These are phyloP conservation scores for Caenorhabditis macrosperma DNA, from an alignment of 2,888 invertebrate genomes.

Conservation along the genomic window DNA sequence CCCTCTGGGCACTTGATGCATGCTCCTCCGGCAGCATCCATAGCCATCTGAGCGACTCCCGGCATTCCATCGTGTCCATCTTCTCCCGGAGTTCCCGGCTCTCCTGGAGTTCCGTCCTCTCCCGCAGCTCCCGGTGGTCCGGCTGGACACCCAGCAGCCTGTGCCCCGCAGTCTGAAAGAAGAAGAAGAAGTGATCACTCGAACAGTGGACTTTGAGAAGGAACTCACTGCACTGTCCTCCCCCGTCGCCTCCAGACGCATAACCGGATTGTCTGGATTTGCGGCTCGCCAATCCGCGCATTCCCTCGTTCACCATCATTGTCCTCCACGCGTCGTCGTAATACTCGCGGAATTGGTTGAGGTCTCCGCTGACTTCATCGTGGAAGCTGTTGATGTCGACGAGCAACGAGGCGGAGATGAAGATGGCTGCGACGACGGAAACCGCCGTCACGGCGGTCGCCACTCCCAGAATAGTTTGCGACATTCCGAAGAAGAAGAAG, in stretches of 20 bases:
- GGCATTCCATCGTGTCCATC: slow-evolving; percentile 59
- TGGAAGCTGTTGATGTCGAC: slow-evolving; percentile 66
- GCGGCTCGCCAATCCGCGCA: slow-evolving; percentile 25
- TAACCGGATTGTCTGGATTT: slow-evolving; percentile 37
- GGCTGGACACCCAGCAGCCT: slow-evolving; percentile 62
- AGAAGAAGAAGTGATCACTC: too few species aligned
- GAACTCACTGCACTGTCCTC: slow-evolving; percentile 54
- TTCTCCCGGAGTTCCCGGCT: slow-evolving; percentile 55
- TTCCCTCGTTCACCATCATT: slow-evolving; percentile 56
- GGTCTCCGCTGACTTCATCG: slow-evolving; percentile 61
- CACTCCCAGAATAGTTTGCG: slow-evolving; percentile 51
- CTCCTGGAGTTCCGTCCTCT: slow-evolving; percentile 52
- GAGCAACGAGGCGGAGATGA: slow-evolving; percentile 54
- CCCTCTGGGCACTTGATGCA: slow-evolving; percentile 62
- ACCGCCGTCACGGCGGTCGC: slow-evolving; percentile 54
- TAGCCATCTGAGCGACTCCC: slow-evolving; percentile 56
- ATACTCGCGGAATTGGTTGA: slow-evolving; percentile 62
- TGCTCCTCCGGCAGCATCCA: slow-evolving; percentile 51
- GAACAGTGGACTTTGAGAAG: too few species aligned
- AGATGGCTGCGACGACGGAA: slow-evolving; percentile 54
- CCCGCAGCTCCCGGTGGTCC: slow-evolving; percentile 62
- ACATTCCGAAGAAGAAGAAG: slow-evolving; percentile 25
- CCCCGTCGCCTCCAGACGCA: slow-evolving; percentile 15
- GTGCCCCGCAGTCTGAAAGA: slow-evolving; percentile 53
- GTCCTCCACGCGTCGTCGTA: slow-evolving; percentile 62